A percentile compares a stretch with the other conserved stretches of the same genome.
Evolutionary conservation across 2,113 vertebrate species (phyloP).

Genomic region (Taurulus bubalis): DNA sequence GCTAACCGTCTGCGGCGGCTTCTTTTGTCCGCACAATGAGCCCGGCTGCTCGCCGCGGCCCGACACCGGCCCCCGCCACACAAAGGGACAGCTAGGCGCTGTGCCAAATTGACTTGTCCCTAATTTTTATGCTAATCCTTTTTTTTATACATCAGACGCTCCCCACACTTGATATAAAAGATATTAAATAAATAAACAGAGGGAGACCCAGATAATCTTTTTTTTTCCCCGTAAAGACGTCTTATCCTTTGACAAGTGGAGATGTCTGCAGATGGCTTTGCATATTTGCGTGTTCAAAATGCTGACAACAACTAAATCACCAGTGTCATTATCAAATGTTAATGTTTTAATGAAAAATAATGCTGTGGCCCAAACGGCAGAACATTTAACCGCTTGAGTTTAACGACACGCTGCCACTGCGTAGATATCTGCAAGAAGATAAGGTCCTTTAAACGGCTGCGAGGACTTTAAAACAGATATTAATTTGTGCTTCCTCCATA

Average conservation of each 20-base stretch:
- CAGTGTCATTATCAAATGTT: slow-evolving; percentile 26
- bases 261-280: slow-evolving; percentile 68
- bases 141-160: slow-evolving; percentile 67
- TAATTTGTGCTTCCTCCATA: neutral
- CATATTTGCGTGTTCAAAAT: slow-evolving; percentile 48
- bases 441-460: neutral
- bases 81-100: slow-evolving; percentile 56
- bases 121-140: slow-evolving; percentile 80
- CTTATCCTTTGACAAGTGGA: slow-evolving; percentile 72
- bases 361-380: neutral
- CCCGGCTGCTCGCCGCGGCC: slow-evolving; percentile 30
- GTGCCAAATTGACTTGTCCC: slow-evolving; percentile 70
- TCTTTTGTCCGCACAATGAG: slow-evolving; percentile 43
- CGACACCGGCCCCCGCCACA: slow-evolving; percentile 45
- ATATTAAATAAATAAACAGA: slow-evolving; percentile 73
- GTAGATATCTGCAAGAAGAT: neutral
- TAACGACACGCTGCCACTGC: neutral
- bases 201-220: slow-evolving; percentile 71
- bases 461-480: neutral
- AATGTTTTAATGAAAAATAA: slow-evolving; percentile 32
- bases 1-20: slow-evolving; percentile 17
- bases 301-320: slow-evolving; percentile 52
- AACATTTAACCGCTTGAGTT: neutral
- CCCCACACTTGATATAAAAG: slow-evolving; percentile 72
- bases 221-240: slow-evolving; percentile 61